Evolutionary conservation across 1,140 invertebrate species (phyloP).

Genomic region (Stegodyphus dumicola): DNA sequence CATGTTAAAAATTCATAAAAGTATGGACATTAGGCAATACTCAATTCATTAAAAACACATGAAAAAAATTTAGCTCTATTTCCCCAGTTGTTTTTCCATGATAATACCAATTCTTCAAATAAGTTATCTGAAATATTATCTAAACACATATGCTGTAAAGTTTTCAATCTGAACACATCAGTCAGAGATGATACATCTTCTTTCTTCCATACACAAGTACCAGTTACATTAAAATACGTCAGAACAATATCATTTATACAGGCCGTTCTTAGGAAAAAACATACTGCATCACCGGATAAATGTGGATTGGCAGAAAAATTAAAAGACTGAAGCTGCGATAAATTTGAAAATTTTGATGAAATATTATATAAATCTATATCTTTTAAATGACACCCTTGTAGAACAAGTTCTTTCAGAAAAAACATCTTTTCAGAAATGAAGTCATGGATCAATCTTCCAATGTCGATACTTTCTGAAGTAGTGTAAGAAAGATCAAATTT

Average conservation of each 20-base stretch:
- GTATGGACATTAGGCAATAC: too few species aligned
- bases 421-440: neutral
- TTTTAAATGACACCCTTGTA: slow-evolving; percentile 45
- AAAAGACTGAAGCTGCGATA: slow-evolving; percentile 3
- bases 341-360: neutral
- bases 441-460: neutral
- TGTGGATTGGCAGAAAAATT: slow-evolving; percentile 40
- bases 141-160: slow-evolving; percentile 6
- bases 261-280: neutral
- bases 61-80: neutral
- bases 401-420: slow-evolving; percentile 12
- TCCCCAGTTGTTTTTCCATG: slow-evolving; percentile 9
- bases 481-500: slow-evolving; percentile 33
- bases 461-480: neutral
- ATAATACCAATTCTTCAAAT: neutral
- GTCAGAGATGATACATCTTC: neutral
- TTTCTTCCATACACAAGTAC: slow-evolving; percentile 26
- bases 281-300: slow-evolving; percentile 3
- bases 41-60: too few species aligned
- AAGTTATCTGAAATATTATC: slow-evolving; percentile 19
- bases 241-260: neutral
- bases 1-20: too few species aligned
- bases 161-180: neutral
- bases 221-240: slow-evolving; percentile 2
- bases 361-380: slow-evolving; percentile 28